Percentiles rank a stretch among this genome's conserved stretches.
These are phyloP conservation scores for Tetropium fuscum DNA, from an alignment of 2,888 invertebrate genomes.

Conservation along the genomic window DNA sequence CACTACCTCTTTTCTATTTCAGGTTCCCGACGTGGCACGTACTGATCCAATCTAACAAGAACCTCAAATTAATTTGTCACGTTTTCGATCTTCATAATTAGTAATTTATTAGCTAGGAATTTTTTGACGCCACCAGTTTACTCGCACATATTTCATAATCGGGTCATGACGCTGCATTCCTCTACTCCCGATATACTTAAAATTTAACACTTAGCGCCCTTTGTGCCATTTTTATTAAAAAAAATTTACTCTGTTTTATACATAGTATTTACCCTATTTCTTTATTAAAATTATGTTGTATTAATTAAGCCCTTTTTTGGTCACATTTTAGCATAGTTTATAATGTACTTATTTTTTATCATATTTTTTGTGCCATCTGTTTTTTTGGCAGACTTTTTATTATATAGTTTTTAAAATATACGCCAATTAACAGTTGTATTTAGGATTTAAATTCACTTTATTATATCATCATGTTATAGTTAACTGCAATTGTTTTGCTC, in stretches of 20 bases:
- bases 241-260: conserved; percentile 29
- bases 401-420: conserved; percentile 43
- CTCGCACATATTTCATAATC: conserved; percentile 28
- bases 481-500: conserved; percentile 62
- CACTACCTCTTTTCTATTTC: conserved; percentile 15
- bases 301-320: conserved; percentile 21
- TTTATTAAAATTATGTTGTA: conserved; percentile 32
- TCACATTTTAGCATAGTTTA: conserved; percentile 33
- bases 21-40: conserved; percentile 40
- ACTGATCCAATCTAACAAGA: conserved; percentile 32
- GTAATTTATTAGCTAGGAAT: conserved; percentile 23
- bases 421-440: conserved; percentile 43
- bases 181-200: conserved; percentile 37
- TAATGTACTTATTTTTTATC: conserved; percentile 44
- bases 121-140: conserved; percentile 32
- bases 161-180: conserved; percentile 51
- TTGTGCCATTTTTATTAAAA: conserved; percentile 46
- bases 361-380: conserved; percentile 50
- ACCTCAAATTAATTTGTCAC: conserved; percentile 22
- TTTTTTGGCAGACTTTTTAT: conserved; percentile 41
- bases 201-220: conserved; percentile 37
- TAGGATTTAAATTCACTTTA: conserved; percentile 51
- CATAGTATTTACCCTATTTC: conserved; percentile 24
- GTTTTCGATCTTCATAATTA: conserved; percentile 24
- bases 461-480: conserved; percentile 44